Evolutionary conservation across 2,797 vertebrate species (phyloP), one percentile per base, ranked within the genome.

Genomic region (Chaunax sp.): DNA sequence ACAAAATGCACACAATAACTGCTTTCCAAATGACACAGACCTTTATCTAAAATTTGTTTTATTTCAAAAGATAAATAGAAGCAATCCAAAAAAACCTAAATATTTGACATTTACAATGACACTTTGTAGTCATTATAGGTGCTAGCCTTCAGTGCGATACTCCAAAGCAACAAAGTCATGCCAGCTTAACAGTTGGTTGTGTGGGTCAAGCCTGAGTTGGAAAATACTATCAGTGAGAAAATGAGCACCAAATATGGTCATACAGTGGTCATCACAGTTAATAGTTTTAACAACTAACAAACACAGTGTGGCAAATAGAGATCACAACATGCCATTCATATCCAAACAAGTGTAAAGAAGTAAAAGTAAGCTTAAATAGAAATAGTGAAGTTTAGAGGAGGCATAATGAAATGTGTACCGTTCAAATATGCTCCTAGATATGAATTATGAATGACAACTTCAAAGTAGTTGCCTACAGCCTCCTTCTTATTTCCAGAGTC

Each of bases 41-140:
- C 77, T 82, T 85, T 65, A 78, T 87, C 83, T 86, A 89, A 89
- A 87, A 83, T 64, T 19, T 3, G 10, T 89, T 91, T 92, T 92
- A 90, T 89, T 90, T 89, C 80, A 92, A 91, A 81, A 82, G 84
- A 92, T 93, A 94, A 82, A 89, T 90, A 69, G 77, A 80, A 81
- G 71, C 56, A 14, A 58, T 23, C 43, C 16, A 35, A 23, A 80
- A 76, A 78, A 58, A 25, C n/a, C 44, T 47, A 68, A 71, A 78
- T 67, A 55, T 58, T 51, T 75, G 46, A 86, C 85, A 77, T 90
- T 85, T 83, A 83, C 67, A 78, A 44, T 46, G 56, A 73, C 71
- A 77, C n/a, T 50, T 61, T 45, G 61, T 78, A 51, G 47, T 82
- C 89, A 90, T 91, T 91, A 90, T 82, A 91, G 54, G 77, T 76